phyloP scores from a whole-genome alignment of 1,140 invertebrate species.

The Pseudomyrmex cubaensis region DNA sequence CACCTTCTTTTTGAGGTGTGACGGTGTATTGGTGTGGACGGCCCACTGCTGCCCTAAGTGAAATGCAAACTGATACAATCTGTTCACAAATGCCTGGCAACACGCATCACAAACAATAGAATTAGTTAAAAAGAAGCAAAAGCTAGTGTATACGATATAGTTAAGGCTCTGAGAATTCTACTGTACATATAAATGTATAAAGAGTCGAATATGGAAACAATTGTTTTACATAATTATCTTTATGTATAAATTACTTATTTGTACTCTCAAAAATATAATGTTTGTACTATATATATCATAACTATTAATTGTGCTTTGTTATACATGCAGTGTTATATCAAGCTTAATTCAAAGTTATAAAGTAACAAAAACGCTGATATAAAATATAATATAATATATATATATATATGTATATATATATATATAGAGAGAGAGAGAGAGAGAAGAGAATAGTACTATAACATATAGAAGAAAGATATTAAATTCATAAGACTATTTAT shows the following conservation, averaged over 20 bases:
- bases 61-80: slow-evolving; percentile 90
- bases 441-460: background rate
- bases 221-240: slow-evolving; percentile 10
- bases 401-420: background rate
- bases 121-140: slow-evolving; percentile 83
- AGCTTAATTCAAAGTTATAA: background rate
- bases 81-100: slow-evolving; percentile 86
- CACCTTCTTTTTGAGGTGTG: slow-evolving; percentile 90
- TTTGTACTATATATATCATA: background rate
- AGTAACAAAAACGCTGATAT: background rate
- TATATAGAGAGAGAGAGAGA: too few relatives aligned
- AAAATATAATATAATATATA: background rate
- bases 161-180: slow-evolving; percentile 48
- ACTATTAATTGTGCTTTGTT: background rate
- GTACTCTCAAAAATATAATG: too few relatives aligned
- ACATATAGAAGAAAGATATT: background rate
- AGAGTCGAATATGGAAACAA: background rate
- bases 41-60: slow-evolving; percentile 93
- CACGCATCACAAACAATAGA: slow-evolving; percentile 84
- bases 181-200: slow-evolving; percentile 37
- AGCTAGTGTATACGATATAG: slow-evolving; percentile 69
- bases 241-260: background rate
- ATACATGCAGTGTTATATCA: background rate
- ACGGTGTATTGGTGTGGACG: slow-evolving; percentile 88
- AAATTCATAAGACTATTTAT: too few relatives aligned